Percentiles rank a stretch among this genome's conserved stretches.
Conservation (phyloP, 1,140 invertebrate species). For the Drosophila jambulina region DNA sequence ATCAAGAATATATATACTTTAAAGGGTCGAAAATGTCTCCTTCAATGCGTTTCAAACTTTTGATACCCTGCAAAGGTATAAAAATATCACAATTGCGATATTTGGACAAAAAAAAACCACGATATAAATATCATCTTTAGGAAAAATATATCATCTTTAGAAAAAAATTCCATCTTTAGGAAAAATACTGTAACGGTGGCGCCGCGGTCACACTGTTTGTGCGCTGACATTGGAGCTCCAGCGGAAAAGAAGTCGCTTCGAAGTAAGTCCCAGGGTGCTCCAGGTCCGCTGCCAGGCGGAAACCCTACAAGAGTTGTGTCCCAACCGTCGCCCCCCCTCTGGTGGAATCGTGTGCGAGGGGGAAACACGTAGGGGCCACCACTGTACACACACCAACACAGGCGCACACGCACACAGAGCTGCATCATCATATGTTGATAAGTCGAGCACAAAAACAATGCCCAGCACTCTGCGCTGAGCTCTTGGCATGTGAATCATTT, state of each 20-base stretch:
- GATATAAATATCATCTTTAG: too few species aligned
- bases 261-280: constrained; percentile 65
- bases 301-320: constrained; percentile 53
- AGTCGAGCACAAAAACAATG: constrained; percentile 53
- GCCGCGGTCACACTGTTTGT: constrained; percentile 66
- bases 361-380: constrained; percentile 35
- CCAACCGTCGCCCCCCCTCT: constrained; percentile 8
- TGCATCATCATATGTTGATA: constrained; percentile 61
- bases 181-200: constrained; percentile 12
- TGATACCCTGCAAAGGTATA: too few species aligned
- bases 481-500: constrained; percentile 73
- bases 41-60: too few species aligned
- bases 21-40: too few species aligned
- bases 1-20: too few species aligned
- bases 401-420: constrained; percentile 11
- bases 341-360: constrained; percentile 14
- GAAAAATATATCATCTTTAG: too few species aligned
- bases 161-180: too few species aligned
- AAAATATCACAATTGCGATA: too few species aligned
- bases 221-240: constrained; percentile 54
- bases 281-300: constrained; percentile 44
- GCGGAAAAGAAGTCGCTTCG: constrained; percentile 55
- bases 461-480: constrained; percentile 12
- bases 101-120: too few species aligned
- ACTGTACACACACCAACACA: constrained; percentile 30